Percentiles rank a stretch among this genome's conserved stretches.
Conservation (phyloP, 2,797 vertebrate species). For the Peromyscus eremicus region DNA sequence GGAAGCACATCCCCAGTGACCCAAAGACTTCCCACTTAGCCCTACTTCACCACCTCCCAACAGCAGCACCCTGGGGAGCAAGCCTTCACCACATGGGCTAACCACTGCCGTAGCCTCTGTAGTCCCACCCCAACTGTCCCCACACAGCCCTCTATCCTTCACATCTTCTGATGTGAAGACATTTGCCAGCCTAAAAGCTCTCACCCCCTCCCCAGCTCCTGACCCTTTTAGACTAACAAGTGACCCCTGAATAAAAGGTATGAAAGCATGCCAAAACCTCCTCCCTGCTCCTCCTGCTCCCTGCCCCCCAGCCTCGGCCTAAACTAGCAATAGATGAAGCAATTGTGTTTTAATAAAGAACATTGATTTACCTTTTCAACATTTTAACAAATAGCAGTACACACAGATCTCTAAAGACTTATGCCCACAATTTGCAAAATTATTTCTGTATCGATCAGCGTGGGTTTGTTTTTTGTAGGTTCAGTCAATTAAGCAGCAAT, state of each 20-base stretch:
- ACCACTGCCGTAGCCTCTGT: background rate
- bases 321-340: slow-evolving; percentile 82
- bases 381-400: slow-evolving; percentile 83
- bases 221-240: slow-evolving; percentile 59
- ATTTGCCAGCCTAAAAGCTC: slow-evolving; percentile 11
- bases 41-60: background rate
- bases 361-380: slow-evolving; percentile 86
- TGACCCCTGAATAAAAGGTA: slow-evolving; percentile 34
- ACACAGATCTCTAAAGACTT: slow-evolving; percentile 86
- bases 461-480: slow-evolving; percentile 83
- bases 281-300: background rate
- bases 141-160: background rate
- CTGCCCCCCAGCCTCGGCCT: slow-evolving; percentile 6
- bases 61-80: background rate
- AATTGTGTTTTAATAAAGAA: slow-evolving; percentile 88
- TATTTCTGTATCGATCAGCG: slow-evolving; percentile 89
- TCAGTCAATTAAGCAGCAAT: slow-evolving; percentile 86
- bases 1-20: background rate
- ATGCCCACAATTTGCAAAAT: slow-evolving; percentile 89
- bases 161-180: background rate
- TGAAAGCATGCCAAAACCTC: background rate
- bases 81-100: too few relatives aligned
- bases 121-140: background rate
- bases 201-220: slow-evolving; percentile 30
- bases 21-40: background rate